phyloP scores from a whole-genome alignment of 1,140 invertebrate species.

The Nautilus pompilius region DNA sequence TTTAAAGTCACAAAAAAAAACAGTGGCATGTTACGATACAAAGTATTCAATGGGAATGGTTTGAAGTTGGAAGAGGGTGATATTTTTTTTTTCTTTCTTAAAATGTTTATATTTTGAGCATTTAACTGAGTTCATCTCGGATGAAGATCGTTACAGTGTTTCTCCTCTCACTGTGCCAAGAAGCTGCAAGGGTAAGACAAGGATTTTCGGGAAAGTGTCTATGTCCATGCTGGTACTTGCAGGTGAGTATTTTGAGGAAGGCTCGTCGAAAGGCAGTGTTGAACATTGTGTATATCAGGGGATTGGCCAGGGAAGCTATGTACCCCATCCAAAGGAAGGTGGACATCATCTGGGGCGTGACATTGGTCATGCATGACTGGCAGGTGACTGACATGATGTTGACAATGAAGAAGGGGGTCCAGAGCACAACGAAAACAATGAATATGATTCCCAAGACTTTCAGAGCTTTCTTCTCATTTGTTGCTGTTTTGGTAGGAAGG shows the following conservation, averaged over 20 bases:
- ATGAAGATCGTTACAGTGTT: slow-evolving; percentile 14
- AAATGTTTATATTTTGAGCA: background rate
- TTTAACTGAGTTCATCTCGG: background rate
- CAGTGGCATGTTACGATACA: no score
- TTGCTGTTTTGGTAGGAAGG: slow-evolving; percentile 40
- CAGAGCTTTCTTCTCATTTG: slow-evolving; percentile 51
- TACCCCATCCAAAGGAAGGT: slow-evolving; percentile 55
- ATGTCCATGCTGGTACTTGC: slow-evolving; percentile 12
- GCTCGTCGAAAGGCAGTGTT: slow-evolving; percentile 52
- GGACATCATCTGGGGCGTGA: slow-evolving; percentile 41
- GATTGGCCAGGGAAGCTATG: slow-evolving; percentile 53
- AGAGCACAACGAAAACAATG: slow-evolving; percentile 49
- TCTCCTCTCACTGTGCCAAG: slow-evolving; percentile 13
- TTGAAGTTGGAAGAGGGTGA: no score
- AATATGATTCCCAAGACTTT: slow-evolving; percentile 55
- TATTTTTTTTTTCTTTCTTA: background rate
- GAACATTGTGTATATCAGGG: slow-evolving; percentile 57
- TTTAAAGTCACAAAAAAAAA: no score
- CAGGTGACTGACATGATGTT: slow-evolving; percentile 49
- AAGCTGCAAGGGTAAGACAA: slow-evolving; percentile 12
- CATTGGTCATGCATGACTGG: slow-evolving; percentile 24
- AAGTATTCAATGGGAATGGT: no score
- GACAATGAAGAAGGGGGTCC: slow-evolving; percentile 54
- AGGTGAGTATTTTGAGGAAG: slow-evolving; percentile 48
- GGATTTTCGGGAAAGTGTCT: slow-evolving; percentile 3